Conservation (phyloP, 1,140 invertebrate species). For the Anadara kagoshimensis region DNA sequence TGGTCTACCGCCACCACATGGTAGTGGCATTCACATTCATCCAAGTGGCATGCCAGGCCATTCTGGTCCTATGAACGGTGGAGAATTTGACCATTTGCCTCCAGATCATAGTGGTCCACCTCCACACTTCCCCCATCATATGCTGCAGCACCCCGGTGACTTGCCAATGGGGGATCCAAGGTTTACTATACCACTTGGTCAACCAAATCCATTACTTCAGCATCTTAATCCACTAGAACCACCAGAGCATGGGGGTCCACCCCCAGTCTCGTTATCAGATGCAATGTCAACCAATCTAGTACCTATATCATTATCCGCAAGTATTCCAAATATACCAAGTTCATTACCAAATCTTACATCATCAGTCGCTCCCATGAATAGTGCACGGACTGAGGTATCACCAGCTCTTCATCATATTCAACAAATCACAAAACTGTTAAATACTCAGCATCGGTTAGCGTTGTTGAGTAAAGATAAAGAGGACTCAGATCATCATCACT, state of each 20-base stretch:
- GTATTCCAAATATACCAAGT: too few species aligned
- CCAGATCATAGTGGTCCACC: conserved; percentile 36
- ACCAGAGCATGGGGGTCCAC: background rate
- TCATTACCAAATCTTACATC: too few species aligned
- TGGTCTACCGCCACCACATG: too few species aligned
- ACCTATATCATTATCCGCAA: too few species aligned
- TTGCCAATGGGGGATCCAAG: conserved; percentile 22
- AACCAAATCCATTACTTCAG: too few species aligned
- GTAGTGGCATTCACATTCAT: too few species aligned
- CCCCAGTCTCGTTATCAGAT: too few species aligned
- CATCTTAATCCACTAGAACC: conserved; percentile 4
- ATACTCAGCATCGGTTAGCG: conserved; percentile 43
- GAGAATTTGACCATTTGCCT: conserved; percentile 36
- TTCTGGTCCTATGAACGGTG: conserved; percentile 44
- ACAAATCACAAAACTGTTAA: conserved; percentile 45
- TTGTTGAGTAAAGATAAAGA: conserved; percentile 14
- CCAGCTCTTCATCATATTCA: conserved; percentile 26
- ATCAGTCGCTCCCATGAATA: background rate
- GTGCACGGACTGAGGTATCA: background rate
- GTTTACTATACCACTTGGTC: background rate
- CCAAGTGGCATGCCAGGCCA: too few species aligned
- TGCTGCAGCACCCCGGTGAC: background rate
- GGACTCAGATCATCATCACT: conserved; percentile 2
- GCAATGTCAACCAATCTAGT: too few species aligned
- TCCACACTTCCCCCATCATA: conserved; percentile 12